Conservation (phyloP, 2,888 invertebrate genomes). For the Amiota minor region DNA sequence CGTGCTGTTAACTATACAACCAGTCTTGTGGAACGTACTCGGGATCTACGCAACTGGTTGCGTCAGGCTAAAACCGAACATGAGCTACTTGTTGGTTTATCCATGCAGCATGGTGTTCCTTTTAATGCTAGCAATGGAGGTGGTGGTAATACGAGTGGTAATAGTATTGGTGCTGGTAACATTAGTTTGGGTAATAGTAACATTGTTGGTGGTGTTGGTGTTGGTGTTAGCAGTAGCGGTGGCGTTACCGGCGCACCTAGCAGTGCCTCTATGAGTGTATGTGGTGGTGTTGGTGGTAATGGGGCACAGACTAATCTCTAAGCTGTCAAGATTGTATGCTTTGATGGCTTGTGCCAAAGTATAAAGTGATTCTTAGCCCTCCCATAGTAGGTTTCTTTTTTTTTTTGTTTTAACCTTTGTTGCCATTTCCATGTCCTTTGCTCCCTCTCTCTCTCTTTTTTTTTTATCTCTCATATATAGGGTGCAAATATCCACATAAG, state of each 20-base stretch:
- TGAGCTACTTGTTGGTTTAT: constrained; percentile 64
- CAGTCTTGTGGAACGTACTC: constrained; percentile 79
- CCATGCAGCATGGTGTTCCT: constrained; percentile 45
- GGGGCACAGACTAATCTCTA: constrained; percentile 59
- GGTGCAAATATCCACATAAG: no score
- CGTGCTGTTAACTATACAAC: constrained; percentile 76
- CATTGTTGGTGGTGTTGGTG: constrained; percentile 18
- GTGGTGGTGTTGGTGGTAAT: constrained; percentile 30
- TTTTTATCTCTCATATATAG: no score
- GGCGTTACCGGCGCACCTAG: constrained; percentile 28
- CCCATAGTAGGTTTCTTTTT: no score
- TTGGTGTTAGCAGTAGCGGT: constrained; percentile 24
- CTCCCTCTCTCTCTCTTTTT: no score
- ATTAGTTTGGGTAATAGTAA: constrained; percentile 1
- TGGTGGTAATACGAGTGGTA: background rate
- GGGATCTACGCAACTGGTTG: constrained; percentile 80
- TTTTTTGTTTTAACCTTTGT: no score
- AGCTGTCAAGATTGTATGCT: constrained; percentile 34
- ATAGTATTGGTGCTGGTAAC: constrained; percentile 12
- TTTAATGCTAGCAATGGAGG: background rate
- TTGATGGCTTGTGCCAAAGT: constrained; percentile 31
- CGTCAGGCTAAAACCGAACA: constrained; percentile 75
- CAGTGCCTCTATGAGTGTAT: constrained; percentile 32
- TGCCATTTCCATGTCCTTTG: no score
- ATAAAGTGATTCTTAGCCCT: no score